Percentiles rank a stretch among this genome's conserved stretches.
These are phyloP conservation scores for Calliphora vicina DNA, from an alignment of 1,140 invertebrate genomes.

Conservation along the genomic window DNA sequence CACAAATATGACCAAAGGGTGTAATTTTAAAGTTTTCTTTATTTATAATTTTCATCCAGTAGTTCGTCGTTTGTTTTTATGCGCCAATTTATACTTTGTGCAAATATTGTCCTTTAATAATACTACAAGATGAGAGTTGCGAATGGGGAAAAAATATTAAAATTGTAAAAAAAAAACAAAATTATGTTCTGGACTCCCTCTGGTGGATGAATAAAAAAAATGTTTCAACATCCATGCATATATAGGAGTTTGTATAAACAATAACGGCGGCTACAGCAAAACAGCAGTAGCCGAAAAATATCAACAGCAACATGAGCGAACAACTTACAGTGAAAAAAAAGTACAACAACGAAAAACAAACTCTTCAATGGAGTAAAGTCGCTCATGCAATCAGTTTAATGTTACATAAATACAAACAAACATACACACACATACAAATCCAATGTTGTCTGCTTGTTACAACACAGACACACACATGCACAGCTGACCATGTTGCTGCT, in stretches of 20 bases:
- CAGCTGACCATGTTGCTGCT: neutral
- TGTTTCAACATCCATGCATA: no score
- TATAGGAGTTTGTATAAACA: neutral
- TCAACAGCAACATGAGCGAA: neutral
- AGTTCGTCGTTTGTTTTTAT: slow-evolving; percentile 24
- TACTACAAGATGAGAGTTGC: slow-evolving; percentile 27
- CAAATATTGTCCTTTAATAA: slow-evolving; percentile 35
- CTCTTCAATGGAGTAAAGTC: neutral
- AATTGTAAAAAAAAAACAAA: neutral
- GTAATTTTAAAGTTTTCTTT: slow-evolving; percentile 30
- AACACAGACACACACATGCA: neutral
- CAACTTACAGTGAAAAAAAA: neutral
- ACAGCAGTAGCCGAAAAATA: neutral
- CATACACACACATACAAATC: neutral
- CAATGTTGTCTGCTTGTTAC: neutral
- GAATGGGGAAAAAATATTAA: slow-evolving; percentile 5
- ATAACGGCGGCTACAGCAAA: neutral
- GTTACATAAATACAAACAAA: neutral
- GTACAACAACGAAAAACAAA: neutral
- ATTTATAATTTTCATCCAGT: slow-evolving; percentile 28
- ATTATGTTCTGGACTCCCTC: slow-evolving; percentile 26
- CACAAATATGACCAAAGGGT: slow-evolving; percentile 24
- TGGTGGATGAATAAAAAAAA: neutral
- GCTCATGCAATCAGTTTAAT: neutral
- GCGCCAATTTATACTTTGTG: slow-evolving; percentile 33